Evolutionary conservation across 2,113 vertebrate genomes (phyloP).

Genomic region (Lophotis ruficrista): DNA sequence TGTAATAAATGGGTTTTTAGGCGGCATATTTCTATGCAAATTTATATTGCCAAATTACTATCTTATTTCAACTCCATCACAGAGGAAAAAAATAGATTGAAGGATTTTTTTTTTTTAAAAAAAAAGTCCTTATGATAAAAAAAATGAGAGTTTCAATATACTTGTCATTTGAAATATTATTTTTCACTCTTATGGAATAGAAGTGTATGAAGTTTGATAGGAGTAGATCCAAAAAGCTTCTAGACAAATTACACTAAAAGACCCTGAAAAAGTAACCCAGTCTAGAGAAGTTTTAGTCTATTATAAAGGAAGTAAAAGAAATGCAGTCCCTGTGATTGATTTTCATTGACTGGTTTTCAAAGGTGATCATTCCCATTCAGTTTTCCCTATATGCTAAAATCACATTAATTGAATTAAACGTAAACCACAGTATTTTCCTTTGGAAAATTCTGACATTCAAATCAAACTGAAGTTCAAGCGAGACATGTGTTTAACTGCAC

Average conservation of each 20-base stretch:
- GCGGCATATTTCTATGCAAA: constrained; percentile 58
- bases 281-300: not conserved
- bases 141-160: not conserved
- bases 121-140: not conserved
- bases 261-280: not conserved
- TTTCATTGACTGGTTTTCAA: not conserved
- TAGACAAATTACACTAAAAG: not conserved
- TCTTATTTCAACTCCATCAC: constrained; percentile 11
- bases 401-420: not conserved
- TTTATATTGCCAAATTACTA: constrained; percentile 40
- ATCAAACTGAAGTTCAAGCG: not conserved
- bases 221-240: not conserved
- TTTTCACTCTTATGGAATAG: not conserved
- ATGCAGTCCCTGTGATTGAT: rapidly evolving
- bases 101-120: not conserved
- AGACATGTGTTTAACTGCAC: not conserved
- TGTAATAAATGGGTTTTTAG: constrained; percentile 49
- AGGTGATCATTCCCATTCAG: not conserved
- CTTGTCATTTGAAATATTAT: constrained; percentile 14
- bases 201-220: not conserved
- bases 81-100: constrained; percentile 17
- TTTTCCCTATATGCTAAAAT: not conserved
- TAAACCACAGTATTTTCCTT: not conserved
- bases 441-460: not conserved
- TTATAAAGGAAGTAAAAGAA: not conserved